Conservation (phyloP, 2,797 vertebrate genomes). For the Esox lucius region DNA sequence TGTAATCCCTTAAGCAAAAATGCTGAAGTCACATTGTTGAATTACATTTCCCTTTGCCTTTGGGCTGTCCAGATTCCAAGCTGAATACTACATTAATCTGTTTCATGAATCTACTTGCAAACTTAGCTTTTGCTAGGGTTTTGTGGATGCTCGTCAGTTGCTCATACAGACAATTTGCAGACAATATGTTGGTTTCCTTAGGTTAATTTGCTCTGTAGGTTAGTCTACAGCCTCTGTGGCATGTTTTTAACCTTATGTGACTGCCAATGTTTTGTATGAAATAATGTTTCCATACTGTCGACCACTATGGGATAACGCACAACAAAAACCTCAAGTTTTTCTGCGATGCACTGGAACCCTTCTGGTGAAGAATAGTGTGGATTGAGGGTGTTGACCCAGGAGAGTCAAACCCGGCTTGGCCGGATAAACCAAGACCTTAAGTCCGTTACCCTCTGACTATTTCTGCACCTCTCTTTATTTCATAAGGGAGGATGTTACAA, state of each 20-base stretch:
- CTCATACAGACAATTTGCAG: not conserved
- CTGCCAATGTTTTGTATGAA: not conserved
- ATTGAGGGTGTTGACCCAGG: not conserved
- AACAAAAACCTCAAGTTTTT: not conserved
- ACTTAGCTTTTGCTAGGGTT: not conserved
- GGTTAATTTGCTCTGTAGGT: not conserved
- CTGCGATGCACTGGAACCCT: not conserved
- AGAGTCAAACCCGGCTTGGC: not conserved
- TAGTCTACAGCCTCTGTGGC: not conserved
- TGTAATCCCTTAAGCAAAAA: constrained; percentile 62
- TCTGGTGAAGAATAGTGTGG: not conserved
- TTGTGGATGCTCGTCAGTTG: not conserved
- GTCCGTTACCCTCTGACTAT: not conserved
- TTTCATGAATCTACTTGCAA: constrained; percentile 14
- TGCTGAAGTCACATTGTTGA: constrained; percentile 49
- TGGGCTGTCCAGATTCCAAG: constrained; percentile 25
- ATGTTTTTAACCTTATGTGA: not conserved
- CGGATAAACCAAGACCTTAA: not conserved
- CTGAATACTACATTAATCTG: constrained; percentile 21
- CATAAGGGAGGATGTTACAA: not conserved
- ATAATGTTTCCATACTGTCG: not conserved
- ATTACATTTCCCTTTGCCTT: constrained; percentile 5
- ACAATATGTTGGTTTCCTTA: not conserved
- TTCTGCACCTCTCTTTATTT: not conserved
- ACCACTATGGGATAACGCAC: not conserved